Evolutionary conservation across 2,113 vertebrate genomes (phyloP), one percentile per base, ranked within the genome.

Genomic region (Seriola quinqueradiata): DNA sequence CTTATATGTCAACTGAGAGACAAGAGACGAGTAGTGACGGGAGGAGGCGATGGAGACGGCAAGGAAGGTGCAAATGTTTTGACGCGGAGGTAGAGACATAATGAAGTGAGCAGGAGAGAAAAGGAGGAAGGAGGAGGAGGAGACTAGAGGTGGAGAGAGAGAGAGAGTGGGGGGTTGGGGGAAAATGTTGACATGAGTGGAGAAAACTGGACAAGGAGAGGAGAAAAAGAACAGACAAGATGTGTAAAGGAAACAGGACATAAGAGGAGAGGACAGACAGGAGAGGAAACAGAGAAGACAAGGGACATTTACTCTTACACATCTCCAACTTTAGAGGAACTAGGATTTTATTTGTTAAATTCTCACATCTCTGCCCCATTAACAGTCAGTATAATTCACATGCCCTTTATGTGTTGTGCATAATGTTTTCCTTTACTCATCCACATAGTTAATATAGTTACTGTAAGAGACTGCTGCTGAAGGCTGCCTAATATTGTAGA

Each of bases 1-100:
- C 54, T 38, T 79, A 42, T 19, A 50, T 61, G 59, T 70, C 75
- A 59, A 40, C 5, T n/a, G 42, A 70, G 79, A 83, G 59, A 73
- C 70, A 76, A 65, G 67, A 57, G 71, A 77, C 23, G 66, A 66
- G 55, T 44, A 57, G 21, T 42, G 48, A 57, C 32, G 48, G n/a
- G 25, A 14, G 4, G 58, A 74, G 72, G 71, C 4, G 46, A 71
- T 28, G 46, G 32, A 32, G 57, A 73, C 19, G 14, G 10, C 25
- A 57, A n/a, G 72, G 59, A 57, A 54, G 44, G 52, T 25, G 55
- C 14, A 66, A 75, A 52, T 68, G 68, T 75, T 83, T 69, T 72
- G 48, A 78, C 55, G 32, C 67, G 48, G 65, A 59, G 68, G 61
- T 19, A 28, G 55, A 42, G 17, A 21, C 19, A 78, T 71, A 48